phyloP scores from a whole-genome alignment of 1,140 invertebrate species.

The Lepidurus apus region DNA sequence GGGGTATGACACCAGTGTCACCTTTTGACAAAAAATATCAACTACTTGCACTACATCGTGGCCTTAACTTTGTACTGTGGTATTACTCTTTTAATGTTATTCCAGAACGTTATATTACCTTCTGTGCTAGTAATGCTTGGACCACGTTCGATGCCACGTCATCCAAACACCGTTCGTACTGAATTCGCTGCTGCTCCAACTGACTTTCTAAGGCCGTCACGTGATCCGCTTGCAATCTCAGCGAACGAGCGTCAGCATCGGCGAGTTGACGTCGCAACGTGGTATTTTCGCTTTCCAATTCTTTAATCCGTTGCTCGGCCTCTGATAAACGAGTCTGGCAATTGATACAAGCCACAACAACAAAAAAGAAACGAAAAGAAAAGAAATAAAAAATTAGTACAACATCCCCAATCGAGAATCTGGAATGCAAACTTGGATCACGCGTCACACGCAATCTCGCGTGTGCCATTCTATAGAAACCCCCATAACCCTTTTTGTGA shows the following conservation, averaged over 20 bases:
- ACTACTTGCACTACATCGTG: too few relatives aligned
- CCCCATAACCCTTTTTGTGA: conserved; percentile 1
- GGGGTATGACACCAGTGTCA: too few relatives aligned
- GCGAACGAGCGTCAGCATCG: conserved; percentile 30
- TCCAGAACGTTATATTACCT: conserved; percentile 50
- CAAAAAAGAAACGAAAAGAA: neutral
- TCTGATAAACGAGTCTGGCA: conserved; percentile 26
- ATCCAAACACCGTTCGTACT: conserved; percentile 69
- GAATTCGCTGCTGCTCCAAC: conserved; percentile 56
- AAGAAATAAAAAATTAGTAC: conserved; percentile 10
- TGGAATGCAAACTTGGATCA: neutral
- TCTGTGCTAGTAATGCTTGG: conserved; percentile 71
- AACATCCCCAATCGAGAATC: neutral
- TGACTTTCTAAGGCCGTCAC: conserved; percentile 51
- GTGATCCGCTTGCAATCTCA: conserved; percentile 59
- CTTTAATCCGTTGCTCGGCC: conserved; percentile 24
- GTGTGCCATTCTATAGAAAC: neutral
- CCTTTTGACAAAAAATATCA: too few relatives aligned
- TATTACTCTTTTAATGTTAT: too few relatives aligned
- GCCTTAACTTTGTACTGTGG: too few relatives aligned
- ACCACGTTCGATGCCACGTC: conserved; percentile 75
- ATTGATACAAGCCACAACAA: neutral
- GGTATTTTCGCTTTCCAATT: conserved; percentile 23
- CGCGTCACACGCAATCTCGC: conserved; percentile 1
- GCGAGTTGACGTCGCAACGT: conserved; percentile 25